phyloP scores from a whole-genome alignment of 2,113 vertebrate genomes.

The Colistium nudipinnis region DNA sequence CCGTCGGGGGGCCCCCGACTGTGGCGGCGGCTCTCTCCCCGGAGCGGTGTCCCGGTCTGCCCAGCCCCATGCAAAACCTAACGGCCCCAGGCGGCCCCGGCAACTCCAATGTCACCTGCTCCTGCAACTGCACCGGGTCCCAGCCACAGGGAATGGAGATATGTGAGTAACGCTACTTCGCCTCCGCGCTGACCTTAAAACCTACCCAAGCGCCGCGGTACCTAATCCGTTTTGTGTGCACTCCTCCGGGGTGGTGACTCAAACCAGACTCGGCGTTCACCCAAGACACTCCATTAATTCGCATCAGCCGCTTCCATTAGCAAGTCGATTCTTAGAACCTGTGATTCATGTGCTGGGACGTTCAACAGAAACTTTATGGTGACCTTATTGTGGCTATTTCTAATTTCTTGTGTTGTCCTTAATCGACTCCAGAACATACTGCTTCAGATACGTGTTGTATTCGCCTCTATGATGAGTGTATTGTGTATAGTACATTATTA shows the following conservation, averaged over 20 bases:
- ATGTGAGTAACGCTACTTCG: conserved; percentile 79
- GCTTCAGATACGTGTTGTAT: too few relatives aligned
- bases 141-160: conserved; percentile 86
- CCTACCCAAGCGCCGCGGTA: conserved; percentile 25
- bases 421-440: background rate
- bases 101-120: conserved; percentile 88
- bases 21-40: conserved; percentile 82
- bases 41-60: conserved; percentile 77
- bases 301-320: background rate
- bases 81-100: conserved; percentile 82
- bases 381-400: background rate
- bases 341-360: background rate
- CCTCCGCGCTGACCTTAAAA: conserved; percentile 53
- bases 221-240: conserved; percentile 60
- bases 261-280: conserved; percentile 24
- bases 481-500: too few relatives aligned
- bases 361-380: conserved; percentile 16
- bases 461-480: background rate
- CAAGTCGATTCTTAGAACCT: background rate
- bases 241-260: conserved; percentile 27
- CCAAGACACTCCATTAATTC: conserved; percentile 12
- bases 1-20: conserved; percentile 73
- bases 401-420: background rate
- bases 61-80: conserved; percentile 84
- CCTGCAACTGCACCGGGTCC: conserved; percentile 85